Evolutionary conservation across 1,140 invertebrate species (phyloP), one percentile per base, ranked within the genome.

Genomic region (Drosophila miranda): DNA sequence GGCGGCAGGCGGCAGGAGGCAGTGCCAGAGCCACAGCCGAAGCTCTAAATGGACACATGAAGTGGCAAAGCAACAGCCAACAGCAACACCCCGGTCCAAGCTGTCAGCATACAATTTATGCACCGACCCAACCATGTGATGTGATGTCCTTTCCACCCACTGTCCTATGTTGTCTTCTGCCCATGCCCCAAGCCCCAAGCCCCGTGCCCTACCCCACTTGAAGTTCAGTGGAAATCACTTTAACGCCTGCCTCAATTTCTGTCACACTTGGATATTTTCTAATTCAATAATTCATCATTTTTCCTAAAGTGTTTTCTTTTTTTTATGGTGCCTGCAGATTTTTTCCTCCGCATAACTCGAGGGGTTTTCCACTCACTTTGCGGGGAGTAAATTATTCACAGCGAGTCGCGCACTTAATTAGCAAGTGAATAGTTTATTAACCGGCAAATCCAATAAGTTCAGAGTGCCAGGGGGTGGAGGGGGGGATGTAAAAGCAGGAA

Each of bases 401-500:
- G 38, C 41, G 59, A 44, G 43, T 55, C 63, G 57, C 59, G 57
- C 26, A 59, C 67, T 78, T 82, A 82, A 87, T 87, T 78, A 75
- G 63, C 60, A 75, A 87, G 66, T 80, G 63, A 67, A 87, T 78
- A 78, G 67, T 76, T 78, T 75, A 74, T 82, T 67, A 78, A 75
- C 83, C 83, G 57, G 75, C 59, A 82, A 86, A 86, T 87, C 78
- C 82, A 87, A 86, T 86, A 87, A 86, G 82, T 66, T 64, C 28
- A 56, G 63, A 41, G 43, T 48, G 49, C 34, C 52, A 1, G 30
- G 43, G 19, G 13, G 14, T 3, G 9, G 8, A 14, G 23, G 23
- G 23, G 4, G 23, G 28, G 19, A 19, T 19, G 19, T 19, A 19
- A 19, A 19, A 41, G 41, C 41, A 42, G 41, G 50, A 41, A 43